These are phyloP conservation scores for Callionymus lyra DNA, from an alignment of 2,113 vertebrate species.

Conservation along the genomic window DNA sequence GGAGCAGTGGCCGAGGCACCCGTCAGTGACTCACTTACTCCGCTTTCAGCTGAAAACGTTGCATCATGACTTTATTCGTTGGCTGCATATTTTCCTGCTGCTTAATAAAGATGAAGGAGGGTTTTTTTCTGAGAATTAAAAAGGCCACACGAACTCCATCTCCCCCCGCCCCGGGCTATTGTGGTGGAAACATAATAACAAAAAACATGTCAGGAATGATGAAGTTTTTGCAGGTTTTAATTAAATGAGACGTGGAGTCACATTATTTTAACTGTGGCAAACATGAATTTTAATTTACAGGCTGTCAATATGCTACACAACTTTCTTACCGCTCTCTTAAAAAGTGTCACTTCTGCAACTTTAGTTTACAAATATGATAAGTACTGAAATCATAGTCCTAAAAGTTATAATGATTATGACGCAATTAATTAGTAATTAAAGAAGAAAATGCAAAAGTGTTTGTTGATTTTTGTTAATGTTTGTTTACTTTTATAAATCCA, in stretches of 20 bases:
- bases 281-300: background rate
- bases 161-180: constrained; percentile 7
- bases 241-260: background rate
- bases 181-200: constrained; percentile 1
- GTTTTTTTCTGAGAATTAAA: constrained; percentile 3
- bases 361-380: no score
- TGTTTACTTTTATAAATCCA: no score
- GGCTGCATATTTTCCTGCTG: constrained; percentile 9
- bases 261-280: background rate
- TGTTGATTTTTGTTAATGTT: no score
- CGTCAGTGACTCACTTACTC: constrained; percentile 8
- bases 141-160: constrained; percentile 1
- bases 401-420: no score
- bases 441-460: no score
- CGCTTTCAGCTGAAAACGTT: constrained; percentile 20
- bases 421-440: no score
- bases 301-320: background rate
- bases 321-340: no score
- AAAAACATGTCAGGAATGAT: no score
- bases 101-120: constrained; percentile 32
- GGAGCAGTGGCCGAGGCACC: background rate
- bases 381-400: no score
- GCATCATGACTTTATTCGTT: constrained; percentile 30
- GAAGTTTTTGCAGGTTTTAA: no score
- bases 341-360: no score